Conservation (phyloP, 2,113 vertebrate genomes). For the Brachypteracias leptosomus region DNA sequence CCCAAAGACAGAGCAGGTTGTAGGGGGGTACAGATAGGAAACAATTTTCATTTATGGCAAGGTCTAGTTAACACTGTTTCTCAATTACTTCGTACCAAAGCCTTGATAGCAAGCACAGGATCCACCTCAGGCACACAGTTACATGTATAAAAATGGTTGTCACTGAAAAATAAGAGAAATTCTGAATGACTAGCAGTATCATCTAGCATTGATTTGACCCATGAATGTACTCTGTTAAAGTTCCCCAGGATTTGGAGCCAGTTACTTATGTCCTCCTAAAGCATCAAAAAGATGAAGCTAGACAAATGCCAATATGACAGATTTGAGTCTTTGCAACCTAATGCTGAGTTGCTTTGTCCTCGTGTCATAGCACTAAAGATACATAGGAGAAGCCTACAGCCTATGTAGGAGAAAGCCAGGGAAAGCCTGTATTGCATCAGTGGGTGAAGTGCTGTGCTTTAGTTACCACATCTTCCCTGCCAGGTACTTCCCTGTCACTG, state of each 20-base stretch:
- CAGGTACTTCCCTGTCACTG: background rate
- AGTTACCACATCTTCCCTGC: background rate
- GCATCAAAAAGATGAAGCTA: background rate
- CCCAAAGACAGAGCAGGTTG: background rate
- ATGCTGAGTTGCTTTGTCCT: background rate
- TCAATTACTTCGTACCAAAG: background rate
- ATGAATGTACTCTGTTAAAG: background rate
- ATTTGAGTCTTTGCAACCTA: background rate
- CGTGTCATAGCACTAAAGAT: background rate
- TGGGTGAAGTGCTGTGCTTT: fast-evolving
- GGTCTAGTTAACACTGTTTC: background rate
- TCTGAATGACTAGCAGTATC: background rate
- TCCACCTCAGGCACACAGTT: background rate
- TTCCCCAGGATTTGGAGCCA: background rate
- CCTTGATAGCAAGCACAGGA: background rate
- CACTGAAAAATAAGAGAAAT: background rate
- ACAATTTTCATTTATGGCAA: background rate
- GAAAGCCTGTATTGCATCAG: background rate
- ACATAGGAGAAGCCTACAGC: background rate
- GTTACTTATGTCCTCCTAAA: background rate
- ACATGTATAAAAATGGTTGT: background rate
- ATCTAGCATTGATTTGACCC: background rate
- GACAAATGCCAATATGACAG: background rate
- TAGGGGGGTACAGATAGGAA: background rate
- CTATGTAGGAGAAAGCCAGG: background rate